Evolutionary conservation across 2,888 invertebrate species (phyloP), one percentile per base, ranked within the genome.

Genomic region (Periphyllus acericola): DNA sequence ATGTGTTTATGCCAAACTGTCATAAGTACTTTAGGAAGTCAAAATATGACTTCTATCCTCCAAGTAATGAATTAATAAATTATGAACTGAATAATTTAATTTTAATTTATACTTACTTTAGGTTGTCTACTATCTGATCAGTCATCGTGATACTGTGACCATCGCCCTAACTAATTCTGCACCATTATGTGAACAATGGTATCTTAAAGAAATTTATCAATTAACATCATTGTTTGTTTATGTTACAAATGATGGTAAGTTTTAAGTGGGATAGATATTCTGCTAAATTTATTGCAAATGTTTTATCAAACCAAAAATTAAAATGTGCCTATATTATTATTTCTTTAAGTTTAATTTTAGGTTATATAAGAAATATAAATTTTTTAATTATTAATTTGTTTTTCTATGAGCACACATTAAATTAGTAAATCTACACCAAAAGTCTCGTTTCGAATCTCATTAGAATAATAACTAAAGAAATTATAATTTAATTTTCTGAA

Each of bases 1-100:
- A 92, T 98, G 89, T 94, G 95, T 89, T 92, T 98, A 29, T 97
- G 96, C 91, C 95, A 96, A 91, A 95, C 96, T 21, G 92, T 98
- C 78, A 93, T 98, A 36, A 96, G 96, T 0, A 95, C 97, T 0
- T 93, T 98, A 81, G 97, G 97, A 52, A 93, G 95, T 0, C 95
- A 96, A 90, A 97, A 98, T 92, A 95, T 95, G 91, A 95, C 96
- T 84, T 96, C 96, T 81, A 94, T 96, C 25, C 92, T 94, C 17
- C 97, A 97, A 93, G 94, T 91, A 87, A 81, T 75, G 9, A n/a
- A 40, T 68, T 25, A 60, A 11, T 82, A 71, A 72, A 34, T 36
- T 36, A 1, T 34, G 17, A 66, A 68, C 17, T 55, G 11, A 55
- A 55, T 71, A 36, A 55, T 36, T 36, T n/a, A 32, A 72, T 36